Evolutionary conservation across 2,888 invertebrate species (phyloP), one percentile per base, ranked within the genome.

Genomic region (Dasypogon diadema): DNA sequence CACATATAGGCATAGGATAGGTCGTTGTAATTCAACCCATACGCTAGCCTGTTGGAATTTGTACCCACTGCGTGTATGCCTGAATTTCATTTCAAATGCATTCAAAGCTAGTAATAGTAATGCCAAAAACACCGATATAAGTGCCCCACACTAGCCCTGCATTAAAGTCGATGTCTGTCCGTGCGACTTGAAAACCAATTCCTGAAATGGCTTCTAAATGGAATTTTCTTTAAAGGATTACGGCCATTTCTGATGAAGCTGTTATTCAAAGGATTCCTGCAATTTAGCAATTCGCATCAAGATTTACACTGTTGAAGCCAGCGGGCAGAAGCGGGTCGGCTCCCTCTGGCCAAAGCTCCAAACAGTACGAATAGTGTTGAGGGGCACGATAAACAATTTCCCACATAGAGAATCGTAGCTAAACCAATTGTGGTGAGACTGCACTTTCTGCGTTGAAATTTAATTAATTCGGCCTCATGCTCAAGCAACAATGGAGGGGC

Each of bases 381-480:
- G 46, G 18, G 30, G 42, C 10, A 68, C 26, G 48, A 68, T 68
- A 68, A 68, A 68, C 65, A 68, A 68, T 68, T 68, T 68, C 26
- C 22, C 24, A 16, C 48, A 48, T 68, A 48, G 14, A 68, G 65
- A 42, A 48, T 26, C 48, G 10, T 68, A 26, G 65, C 26, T 56
- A 60, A 74, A 74, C 58, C 58, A 74, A 74, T 74, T 74, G 48
- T 74, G 74, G 74, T 30, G 26, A 60, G 60, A 60, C 60, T 60
- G 51, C 74, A 74, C 58, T 74, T 74, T 74, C 58, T 73, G 56
- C 56, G 55, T 37, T 56, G 37, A 58, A 60, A 51, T 74, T 74
- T 74, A 74, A 74, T 74, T 74, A 74, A 74, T 74, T 74, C 74
- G 48, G 18, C 21, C 58, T 51, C 74, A 74, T 60, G 74, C 58